Conservation (phyloP, 2,797 vertebrate genomes). For the Xiphophorus birchmanni region DNA sequence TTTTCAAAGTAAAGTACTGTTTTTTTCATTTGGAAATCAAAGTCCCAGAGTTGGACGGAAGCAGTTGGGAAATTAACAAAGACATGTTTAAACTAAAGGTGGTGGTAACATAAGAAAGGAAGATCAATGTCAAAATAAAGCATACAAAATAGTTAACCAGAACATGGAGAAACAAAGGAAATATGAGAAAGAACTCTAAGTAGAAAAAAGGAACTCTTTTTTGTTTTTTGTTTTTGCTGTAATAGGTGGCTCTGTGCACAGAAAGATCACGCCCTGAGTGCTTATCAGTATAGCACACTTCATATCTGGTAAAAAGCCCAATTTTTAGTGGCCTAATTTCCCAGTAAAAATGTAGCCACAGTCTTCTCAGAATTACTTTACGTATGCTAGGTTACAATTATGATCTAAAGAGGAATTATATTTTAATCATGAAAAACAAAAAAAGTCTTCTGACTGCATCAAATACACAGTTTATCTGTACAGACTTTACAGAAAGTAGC, state of each 20-base stretch:
- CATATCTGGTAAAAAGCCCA: background rate
- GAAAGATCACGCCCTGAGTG: background rate
- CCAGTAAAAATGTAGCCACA: background rate
- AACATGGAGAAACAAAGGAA: background rate
- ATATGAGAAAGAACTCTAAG: background rate
- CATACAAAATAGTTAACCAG: background rate
- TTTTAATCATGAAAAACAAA: background rate
- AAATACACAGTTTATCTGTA: background rate
- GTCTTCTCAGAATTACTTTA: background rate
- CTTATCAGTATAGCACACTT: background rate
- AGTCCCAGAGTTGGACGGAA: background rate
- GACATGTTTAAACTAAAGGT: background rate
- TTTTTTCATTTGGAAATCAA: background rate
- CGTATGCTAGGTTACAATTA: background rate
- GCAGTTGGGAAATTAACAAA: background rate
- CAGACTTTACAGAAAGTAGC: background rate
- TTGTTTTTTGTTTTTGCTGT: too few species aligned
- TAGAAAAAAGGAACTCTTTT: background rate
- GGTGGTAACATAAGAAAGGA: background rate
- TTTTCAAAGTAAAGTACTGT: background rate
- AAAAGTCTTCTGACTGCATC: background rate
- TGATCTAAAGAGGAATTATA: background rate
- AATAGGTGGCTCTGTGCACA: background rate
- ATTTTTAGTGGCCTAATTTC: background rate
- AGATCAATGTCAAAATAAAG: background rate